Base-by-base conservation (phyloP, 2,888 invertebrate genomes). In the Andrena bicolor region DNA sequence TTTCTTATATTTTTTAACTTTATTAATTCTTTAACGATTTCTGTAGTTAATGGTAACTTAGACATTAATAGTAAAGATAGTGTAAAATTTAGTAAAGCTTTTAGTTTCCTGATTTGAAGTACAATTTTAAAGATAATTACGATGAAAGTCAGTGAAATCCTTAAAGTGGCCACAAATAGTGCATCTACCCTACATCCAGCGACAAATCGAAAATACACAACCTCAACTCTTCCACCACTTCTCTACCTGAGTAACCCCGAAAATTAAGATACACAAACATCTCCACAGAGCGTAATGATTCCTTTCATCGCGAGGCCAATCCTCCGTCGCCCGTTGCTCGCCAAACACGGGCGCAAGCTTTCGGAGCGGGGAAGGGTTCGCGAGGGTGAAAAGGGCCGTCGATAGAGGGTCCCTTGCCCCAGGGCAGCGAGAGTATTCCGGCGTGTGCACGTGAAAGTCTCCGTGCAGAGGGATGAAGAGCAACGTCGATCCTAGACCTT, bases 401-500 rank as follows among this genome's bases (percentile, higher is more conserved):
- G 83, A 80, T 85, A 76, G 77, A 35, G 66, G 76, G 76, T 49
- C 60, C 61, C 23, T 80, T 41, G 79, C 73, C 78, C 8, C 16
- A 32, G 60, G 73, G 51, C 48, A 26, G 51, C 65, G 16, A 63
- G 64, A 51, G 72, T 82, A 82, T 84, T 28, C 66, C 65, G 58
- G 51, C 48, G 28, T 48, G 56, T 66, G 35, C 30, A 70, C 23
- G 64, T 69, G 30, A 64, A 76, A 61, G 48, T 49, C 23, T 10
- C 64, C 32, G 74, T 26, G 63, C 4, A 68, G 48, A 63, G 63
- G 8, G 51, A 51, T 51, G 20, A 66, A 58, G 35, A 26, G 61
- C 35, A 56, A 70, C 58, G 68, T 35, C 74, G 84, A 82, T 77
- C 63, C 82, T 80, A 84, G 79, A 83, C 78, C 70, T 58, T 75